A percentile compares a stretch with the other conserved stretches of the same genome.
Conservation (phyloP, 2,888 invertebrate genomes). For the Synergus gifuensis region DNA sequence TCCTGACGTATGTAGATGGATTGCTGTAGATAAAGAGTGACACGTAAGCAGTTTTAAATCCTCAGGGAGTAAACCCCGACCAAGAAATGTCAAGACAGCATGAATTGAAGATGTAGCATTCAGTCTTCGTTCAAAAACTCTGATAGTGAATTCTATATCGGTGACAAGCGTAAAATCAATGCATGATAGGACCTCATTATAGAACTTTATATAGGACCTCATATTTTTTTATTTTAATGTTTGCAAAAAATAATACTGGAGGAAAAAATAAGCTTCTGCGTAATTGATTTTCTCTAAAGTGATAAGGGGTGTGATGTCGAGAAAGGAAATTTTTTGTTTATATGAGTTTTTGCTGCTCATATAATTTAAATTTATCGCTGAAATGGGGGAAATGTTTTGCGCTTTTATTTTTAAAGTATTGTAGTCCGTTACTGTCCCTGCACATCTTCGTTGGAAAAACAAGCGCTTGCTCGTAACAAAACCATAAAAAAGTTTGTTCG, state of each 20-base stretch:
- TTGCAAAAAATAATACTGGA: not conserved
- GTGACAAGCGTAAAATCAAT: not conserved
- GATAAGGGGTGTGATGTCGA: too few species aligned
- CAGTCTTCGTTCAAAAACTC: not conserved
- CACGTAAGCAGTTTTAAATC: not conserved
- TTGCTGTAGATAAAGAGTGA: not conserved
- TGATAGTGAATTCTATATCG: not conserved
- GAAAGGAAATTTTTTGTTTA: not conserved
- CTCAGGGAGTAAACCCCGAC: not conserved
- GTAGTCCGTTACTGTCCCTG: slow-evolving; percentile 42
- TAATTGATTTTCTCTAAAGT: too few species aligned
- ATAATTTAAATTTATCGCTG: not conserved
- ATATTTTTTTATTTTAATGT: too few species aligned
- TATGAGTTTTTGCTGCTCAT: not conserved
- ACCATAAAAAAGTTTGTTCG: slow-evolving; percentile 54
- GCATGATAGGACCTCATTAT: too few species aligned
- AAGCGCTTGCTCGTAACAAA: slow-evolving; percentile 50
- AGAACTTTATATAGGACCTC: too few species aligned
- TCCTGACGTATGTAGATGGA: not conserved
- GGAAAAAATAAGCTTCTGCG: not conserved
- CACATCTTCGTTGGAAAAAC: slow-evolving; percentile 43
- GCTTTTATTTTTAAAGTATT: not conserved
- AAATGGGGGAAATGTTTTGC: not conserved
- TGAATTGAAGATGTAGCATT: not conserved
- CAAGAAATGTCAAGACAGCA: not conserved